phyloP scores from a whole-genome alignment of 2,113 vertebrate species.

The Corythoichthys haematopterus region DNA sequence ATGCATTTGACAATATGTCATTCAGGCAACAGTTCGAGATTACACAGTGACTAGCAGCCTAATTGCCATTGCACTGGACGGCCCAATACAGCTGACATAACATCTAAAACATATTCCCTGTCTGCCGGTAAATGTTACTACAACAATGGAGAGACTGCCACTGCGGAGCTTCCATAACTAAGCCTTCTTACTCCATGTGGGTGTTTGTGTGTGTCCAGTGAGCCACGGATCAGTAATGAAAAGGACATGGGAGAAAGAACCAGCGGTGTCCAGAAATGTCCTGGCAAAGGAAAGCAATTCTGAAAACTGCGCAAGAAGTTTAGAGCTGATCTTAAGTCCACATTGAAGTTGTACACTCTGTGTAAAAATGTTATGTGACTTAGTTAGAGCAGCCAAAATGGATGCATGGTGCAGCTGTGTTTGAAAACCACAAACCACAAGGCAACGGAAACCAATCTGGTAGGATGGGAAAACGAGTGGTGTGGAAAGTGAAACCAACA shows the following conservation, averaged over 20 bases:
- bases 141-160: constrained; percentile 20
- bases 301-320: not conserved
- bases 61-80: constrained; percentile 12
- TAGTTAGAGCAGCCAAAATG: not conserved
- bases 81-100: constrained; percentile 13
- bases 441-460: not conserved
- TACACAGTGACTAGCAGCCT: constrained; percentile 1
- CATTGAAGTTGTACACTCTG: not conserved
- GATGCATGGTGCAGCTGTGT: not conserved
- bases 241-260: constrained; percentile 31
- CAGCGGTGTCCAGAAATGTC: constrained; percentile 36
- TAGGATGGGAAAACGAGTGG: not conserved
- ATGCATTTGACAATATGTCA: constrained; percentile 11
- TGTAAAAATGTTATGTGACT: not conserved
- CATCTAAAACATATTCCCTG: constrained; percentile 11
- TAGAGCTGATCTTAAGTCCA: not conserved
- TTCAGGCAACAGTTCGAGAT: constrained; percentile 14
- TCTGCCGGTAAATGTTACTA: constrained; percentile 12
- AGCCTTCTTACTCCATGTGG: constrained; percentile 42
- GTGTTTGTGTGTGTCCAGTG: constrained; percentile 25
- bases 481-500: not conserved
- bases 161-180: constrained; percentile 37
- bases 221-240: constrained; percentile 33
- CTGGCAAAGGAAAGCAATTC: constrained; percentile 16
- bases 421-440: constrained; percentile 1